phyloP scores from a whole-genome alignment of 2,888 invertebrate genomes.

The Heterodera filipjevi region DNA sequence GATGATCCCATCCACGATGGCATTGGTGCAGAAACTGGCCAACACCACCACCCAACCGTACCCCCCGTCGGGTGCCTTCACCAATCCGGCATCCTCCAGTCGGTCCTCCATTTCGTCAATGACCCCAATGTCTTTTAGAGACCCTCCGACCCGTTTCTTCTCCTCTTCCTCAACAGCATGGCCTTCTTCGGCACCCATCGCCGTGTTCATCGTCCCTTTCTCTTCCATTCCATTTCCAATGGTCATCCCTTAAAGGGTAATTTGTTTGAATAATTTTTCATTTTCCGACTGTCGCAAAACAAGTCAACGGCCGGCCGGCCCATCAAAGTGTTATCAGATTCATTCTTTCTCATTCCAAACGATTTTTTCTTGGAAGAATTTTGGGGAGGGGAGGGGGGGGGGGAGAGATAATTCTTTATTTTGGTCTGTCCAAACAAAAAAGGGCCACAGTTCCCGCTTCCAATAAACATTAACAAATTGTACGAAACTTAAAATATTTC shows the following conservation, averaged over 20 bases:
- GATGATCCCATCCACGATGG: slow-evolving; percentile 88
- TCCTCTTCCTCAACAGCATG: not conserved
- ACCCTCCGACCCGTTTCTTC: slow-evolving; percentile 17
- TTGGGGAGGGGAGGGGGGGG: not conserved
- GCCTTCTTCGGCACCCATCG: not conserved
- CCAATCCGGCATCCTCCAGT: slow-evolving; percentile 54
- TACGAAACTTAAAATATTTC: not conserved
- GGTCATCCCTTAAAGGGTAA: not conserved
- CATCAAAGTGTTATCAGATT: not conserved
- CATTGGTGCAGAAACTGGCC: slow-evolving; percentile 94
- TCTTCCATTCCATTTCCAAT: not conserved
- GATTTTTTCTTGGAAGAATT: not conserved
- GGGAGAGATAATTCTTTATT: not conserved
- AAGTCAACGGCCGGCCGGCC: not conserved
- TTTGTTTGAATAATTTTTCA: not conserved
- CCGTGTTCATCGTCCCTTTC: slow-evolving; percentile 8
- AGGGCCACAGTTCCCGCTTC: not conserved
- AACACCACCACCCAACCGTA: slow-evolving; percentile 74
- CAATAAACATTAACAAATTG: not conserved
- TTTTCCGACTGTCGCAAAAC: not conserved
- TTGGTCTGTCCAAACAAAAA: not conserved
- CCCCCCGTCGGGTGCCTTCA: slow-evolving; percentile 61
- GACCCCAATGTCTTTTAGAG: slow-evolving; percentile 3
- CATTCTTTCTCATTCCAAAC: not conserved
- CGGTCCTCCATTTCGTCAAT: slow-evolving; percentile 48